Conservation (phyloP, 2,888 invertebrate genomes). For the Eutolmus rufibarbis region DNA sequence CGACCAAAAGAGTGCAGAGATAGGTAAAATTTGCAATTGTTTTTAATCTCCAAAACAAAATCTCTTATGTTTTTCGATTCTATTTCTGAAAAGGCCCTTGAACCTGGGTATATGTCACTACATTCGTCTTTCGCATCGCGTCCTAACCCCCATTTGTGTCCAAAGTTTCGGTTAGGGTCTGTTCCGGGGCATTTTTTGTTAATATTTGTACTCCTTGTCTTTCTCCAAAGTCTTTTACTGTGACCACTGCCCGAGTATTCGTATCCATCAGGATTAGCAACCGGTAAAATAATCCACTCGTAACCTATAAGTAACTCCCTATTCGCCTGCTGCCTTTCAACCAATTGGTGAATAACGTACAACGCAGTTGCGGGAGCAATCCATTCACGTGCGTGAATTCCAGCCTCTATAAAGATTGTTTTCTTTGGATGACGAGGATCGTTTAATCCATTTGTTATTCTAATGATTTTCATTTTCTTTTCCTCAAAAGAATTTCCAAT, state of each 20-base stretch:
- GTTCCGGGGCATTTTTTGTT: constrained; percentile 68
- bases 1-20: constrained; percentile 6
- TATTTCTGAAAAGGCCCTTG: constrained; percentile 70
- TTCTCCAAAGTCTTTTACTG: constrained; percentile 68
- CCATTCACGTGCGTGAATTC: constrained; percentile 75
- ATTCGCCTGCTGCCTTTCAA: constrained; percentile 63
- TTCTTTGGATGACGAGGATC: constrained; percentile 63
- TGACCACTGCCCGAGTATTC: constrained; percentile 58
- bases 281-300: constrained; percentile 72
- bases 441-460: constrained; percentile 58
- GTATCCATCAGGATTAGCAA: constrained; percentile 77
- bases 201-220: constrained; percentile 67
- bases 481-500: constrained; percentile 70
- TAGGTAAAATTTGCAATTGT: not conserved
- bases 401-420: constrained; percentile 66
- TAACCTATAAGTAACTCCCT: constrained; percentile 65
- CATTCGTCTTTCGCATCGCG: constrained; percentile 63
- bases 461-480: constrained; percentile 64
- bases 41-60: not conserved
- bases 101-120: constrained; percentile 69
- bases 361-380: constrained; percentile 69
- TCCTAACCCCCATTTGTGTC: constrained; percentile 70
- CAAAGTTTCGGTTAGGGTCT: constrained; percentile 81
- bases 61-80: constrained; percentile 67
- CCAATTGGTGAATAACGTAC: constrained; percentile 68